These are phyloP conservation scores for Tragopan temminckii DNA, from an alignment of 2,797 vertebrate genomes.

Conservation along the genomic window DNA sequence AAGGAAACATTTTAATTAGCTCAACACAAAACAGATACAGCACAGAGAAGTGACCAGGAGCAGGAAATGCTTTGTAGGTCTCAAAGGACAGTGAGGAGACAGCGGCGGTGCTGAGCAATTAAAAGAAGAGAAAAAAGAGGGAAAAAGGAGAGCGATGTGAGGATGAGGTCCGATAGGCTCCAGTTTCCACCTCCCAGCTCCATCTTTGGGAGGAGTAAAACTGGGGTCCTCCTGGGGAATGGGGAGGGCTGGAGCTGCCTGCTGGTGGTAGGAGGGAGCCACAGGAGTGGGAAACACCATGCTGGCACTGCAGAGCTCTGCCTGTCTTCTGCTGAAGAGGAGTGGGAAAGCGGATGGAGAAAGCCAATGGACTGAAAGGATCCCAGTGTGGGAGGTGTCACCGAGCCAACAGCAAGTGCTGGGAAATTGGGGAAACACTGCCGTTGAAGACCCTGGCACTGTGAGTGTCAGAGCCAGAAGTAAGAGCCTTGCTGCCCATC, in stretches of 20 bases:
- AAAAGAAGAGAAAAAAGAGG: not conserved
- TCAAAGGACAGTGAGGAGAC: slow-evolving; percentile 67
- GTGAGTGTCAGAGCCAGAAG: slow-evolving; percentile 45
- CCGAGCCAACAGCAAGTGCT: not conserved
- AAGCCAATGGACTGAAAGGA: not conserved
- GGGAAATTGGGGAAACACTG: accelerated
- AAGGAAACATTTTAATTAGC: slow-evolving; percentile 73
- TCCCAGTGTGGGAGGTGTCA: accelerated
- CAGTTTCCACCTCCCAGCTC: slow-evolving; percentile 8
- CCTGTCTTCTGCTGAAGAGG: not conserved
- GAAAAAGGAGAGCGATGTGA: not conserved
- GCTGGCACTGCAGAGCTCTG: accelerated
- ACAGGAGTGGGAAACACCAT: not conserved
- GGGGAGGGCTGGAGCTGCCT: not conserved
- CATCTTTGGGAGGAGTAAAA: not conserved
- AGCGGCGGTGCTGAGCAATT: slow-evolving; percentile 26
- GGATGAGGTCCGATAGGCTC: not conserved
- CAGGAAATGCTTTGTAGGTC: slow-evolving; percentile 70
- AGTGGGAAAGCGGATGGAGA: not conserved
- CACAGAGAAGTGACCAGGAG: slow-evolving; percentile 46
- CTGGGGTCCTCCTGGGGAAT: not conserved
- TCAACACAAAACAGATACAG: slow-evolving; percentile 75
- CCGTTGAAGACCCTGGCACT: not conserved
- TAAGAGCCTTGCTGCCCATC: slow-evolving; percentile 1
- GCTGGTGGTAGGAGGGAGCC: accelerated